Conservation (phyloP, 2,888 invertebrate genomes). For the Heliconius charithonia region DNA sequence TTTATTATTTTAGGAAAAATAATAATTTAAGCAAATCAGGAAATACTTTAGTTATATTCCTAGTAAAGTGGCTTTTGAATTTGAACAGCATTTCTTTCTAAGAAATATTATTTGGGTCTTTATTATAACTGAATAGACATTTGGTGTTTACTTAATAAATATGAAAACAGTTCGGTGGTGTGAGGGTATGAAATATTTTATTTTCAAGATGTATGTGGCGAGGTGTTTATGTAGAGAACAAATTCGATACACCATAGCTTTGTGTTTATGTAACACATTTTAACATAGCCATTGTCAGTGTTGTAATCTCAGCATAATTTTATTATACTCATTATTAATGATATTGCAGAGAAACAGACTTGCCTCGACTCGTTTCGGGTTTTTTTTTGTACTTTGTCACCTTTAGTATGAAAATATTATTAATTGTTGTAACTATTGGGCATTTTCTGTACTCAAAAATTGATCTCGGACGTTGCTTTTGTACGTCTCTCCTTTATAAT, state of each 20-base stretch:
- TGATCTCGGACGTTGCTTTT: conserved; percentile 45
- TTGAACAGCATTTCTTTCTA: no score
- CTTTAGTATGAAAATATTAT: conserved; percentile 19
- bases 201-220: conserved; percentile 13
- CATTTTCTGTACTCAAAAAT: conserved; percentile 45
- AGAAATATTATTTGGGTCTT: no score
- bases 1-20: background rate
- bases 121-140: background rate
- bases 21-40: no score
- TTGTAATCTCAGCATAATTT: conserved; percentile 39
- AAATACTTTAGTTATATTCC: background rate
- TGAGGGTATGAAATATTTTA: background rate
- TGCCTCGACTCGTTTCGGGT: conserved; percentile 32
- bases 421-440: conserved; percentile 32
- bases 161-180: conserved; percentile 16
- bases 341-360: conserved; percentile 45
- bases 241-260: conserved; percentile 1
- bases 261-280: conserved; percentile 12
- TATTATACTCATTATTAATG: conserved; percentile 37
- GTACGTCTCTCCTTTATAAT: conserved; percentile 10
- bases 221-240: conserved; percentile 16
- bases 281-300: conserved; percentile 16
- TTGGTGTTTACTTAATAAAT: background rate
- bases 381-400: conserved; percentile 26
- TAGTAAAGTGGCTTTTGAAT: background rate